Percentiles rank a stretch among this genome's conserved stretches.
Conservation (phyloP, 2,888 invertebrate genomes). For the Eurois occulta region DNA sequence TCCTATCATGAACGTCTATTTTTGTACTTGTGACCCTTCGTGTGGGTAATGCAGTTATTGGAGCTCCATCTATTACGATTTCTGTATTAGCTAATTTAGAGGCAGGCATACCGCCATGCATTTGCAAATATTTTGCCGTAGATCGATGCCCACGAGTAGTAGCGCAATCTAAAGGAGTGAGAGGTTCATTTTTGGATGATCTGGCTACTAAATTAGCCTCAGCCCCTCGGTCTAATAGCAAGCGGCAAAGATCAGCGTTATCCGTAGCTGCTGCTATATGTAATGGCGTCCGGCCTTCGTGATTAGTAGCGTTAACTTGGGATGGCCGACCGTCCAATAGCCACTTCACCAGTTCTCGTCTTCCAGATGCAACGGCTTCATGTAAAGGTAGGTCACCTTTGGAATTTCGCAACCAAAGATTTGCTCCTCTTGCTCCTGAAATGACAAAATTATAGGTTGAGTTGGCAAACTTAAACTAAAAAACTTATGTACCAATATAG, state of each 20-base stretch:
- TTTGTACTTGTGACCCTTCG: slow-evolving; percentile 89
- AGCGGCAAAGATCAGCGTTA: slow-evolving; percentile 97
- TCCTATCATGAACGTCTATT: slow-evolving; percentile 87
- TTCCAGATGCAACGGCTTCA: slow-evolving; percentile 98
- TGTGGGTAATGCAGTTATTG: slow-evolving; percentile 85
- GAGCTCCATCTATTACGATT: slow-evolving; percentile 85
- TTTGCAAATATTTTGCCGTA: slow-evolving; percentile 97
- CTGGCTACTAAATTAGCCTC: slow-evolving; percentile 96
- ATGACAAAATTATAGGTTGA: background rate
- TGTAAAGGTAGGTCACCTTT: slow-evolving; percentile 98
- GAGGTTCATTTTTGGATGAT: slow-evolving; percentile 95
- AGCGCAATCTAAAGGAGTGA: slow-evolving; percentile 98
- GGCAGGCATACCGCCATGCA: slow-evolving; percentile 96
- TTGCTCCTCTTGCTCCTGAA: slow-evolving; percentile 92
- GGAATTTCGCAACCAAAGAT: slow-evolving; percentile 97
- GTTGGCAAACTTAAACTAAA: background rate
- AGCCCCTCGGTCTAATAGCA: slow-evolving; percentile 95
- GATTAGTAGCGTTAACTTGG: slow-evolving; percentile 96
- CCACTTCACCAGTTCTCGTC: slow-evolving; percentile 97
- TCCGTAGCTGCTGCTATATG: slow-evolving; percentile 98
- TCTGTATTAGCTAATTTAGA: slow-evolving; percentile 91
- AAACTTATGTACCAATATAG: background rate
- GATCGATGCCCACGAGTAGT: slow-evolving; percentile 96
- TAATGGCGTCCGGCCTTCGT: slow-evolving; percentile 97
- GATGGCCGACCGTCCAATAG: slow-evolving; percentile 95